Conservation (phyloP, 2,888 invertebrate species). For the Petrophora chlorosata region DNA sequence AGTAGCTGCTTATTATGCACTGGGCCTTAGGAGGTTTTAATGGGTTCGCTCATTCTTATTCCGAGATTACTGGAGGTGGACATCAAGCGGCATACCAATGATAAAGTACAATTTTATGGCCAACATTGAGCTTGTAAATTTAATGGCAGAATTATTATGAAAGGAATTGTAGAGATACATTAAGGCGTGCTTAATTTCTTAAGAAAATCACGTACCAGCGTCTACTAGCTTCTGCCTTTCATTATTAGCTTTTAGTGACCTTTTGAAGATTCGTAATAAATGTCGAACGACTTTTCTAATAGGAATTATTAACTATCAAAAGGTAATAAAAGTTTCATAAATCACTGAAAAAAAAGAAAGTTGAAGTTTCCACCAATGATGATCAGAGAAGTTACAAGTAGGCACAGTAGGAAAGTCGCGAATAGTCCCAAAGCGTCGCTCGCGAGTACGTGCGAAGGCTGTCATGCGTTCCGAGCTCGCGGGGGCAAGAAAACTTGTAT, state of each 20-base stretch:
- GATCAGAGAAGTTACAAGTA: too few relatives aligned
- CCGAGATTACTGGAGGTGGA: constrained; percentile 62
- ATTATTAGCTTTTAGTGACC: too few relatives aligned
- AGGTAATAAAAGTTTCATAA: too few relatives aligned
- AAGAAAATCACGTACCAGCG: too few relatives aligned
- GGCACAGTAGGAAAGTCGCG: constrained; percentile 12
- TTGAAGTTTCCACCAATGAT: too few relatives aligned
- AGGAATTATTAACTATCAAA: too few relatives aligned
- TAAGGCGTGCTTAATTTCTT: too few relatives aligned
- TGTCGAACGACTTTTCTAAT: too few relatives aligned
- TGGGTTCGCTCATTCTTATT: constrained; percentile 74
- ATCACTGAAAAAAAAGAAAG: too few relatives aligned
- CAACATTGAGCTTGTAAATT: constrained; percentile 31
- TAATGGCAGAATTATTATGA: constrained; percentile 17
- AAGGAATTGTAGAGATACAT: not conserved
- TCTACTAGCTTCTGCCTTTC: too few relatives aligned
- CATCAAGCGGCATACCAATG: constrained; percentile 63
- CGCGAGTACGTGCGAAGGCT: constrained; percentile 59
- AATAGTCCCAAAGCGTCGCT: constrained; percentile 36
- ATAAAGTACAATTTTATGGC: constrained; percentile 35
- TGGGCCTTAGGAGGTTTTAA: constrained; percentile 68
- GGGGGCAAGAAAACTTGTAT: constrained; percentile 73
- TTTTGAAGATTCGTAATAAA: too few relatives aligned
- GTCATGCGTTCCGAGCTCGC: constrained; percentile 54
- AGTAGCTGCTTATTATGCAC: constrained; percentile 65